phyloP scores from a whole-genome alignment of 1,140 invertebrate genomes.

The Atopsyche davidsoni region DNA sequence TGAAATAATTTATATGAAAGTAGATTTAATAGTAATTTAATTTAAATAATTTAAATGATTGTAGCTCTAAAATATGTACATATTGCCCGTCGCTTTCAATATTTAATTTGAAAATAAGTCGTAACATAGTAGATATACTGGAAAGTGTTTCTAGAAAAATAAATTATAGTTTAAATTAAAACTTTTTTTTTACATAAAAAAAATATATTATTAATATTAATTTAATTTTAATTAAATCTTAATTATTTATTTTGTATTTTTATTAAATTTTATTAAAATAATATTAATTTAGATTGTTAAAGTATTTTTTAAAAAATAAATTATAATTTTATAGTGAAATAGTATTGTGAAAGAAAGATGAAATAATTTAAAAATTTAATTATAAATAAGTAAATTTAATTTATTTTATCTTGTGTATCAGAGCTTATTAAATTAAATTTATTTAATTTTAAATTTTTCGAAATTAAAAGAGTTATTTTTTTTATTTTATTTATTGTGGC shows the following conservation, averaged over 20 bases:
- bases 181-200: no score
- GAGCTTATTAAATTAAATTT: constrained; percentile 53
- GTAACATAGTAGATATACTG: no score
- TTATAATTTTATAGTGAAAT: no score
- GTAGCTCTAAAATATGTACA: constrained; percentile 52
- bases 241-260: no score
- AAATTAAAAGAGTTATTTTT: constrained; percentile 50
- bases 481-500: constrained; percentile 47
- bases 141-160: no score
- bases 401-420: constrained; percentile 62
- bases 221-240: no score
- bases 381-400: constrained; percentile 45
- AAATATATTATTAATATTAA: no score
- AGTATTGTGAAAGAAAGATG: constrained; percentile 39
- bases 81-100: constrained; percentile 63
- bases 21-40: constrained; percentile 40
- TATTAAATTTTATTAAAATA: no score
- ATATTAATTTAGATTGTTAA: no score
- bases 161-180: no score
- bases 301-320: no score
- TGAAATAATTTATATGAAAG: constrained; percentile 32
- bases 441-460: constrained; percentile 45
- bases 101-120: constrained; percentile 49
- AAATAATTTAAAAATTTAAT: constrained; percentile 29
- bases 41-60: constrained; percentile 33